Base-by-base conservation (phyloP, 2,797 vertebrate species). In the Pseudochaenichthys georgianus region DNA sequence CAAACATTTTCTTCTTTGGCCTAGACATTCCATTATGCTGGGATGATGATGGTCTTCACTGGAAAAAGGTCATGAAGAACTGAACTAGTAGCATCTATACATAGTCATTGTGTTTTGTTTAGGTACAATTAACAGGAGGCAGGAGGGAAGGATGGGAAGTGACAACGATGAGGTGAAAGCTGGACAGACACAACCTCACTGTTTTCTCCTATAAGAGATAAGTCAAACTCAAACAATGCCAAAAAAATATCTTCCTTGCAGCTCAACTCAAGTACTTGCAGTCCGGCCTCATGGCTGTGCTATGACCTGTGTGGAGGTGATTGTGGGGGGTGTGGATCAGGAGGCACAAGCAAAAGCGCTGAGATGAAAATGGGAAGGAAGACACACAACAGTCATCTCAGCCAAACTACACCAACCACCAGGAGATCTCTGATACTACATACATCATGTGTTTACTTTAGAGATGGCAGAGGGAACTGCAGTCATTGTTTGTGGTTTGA, bases 171-270 rank as follows among this genome's bases (percentile, higher is more conserved):
- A 9, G 23, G 13, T 57, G 34, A 66, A 77, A 34, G n/a, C 16
- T 52, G 43, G 64, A 82, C 51, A 48, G 50, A 67, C 57, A 64
- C 3, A 48, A 73, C 19, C 64, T 64, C 15, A 21, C 13, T 8
- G 16, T 64, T 52, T 75, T 46, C 0, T 68, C 38, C 48, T 4
- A 23, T 5, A 21, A 42, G 31, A 61, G 64, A 66, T 13, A 73
- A 60, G 61, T 69, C 58, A 84, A 77, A 66, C 15, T 58, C 77
- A 68, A 63, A 78, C 12, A 73, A 87, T 66, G 81, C 78, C 81
- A 84, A 88, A 63, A 87, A 81, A 62, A 64, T 73, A 83, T 73
- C 77, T 66, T 75, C 82, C 87, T 71, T 82, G 84, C 88, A 89
- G 85, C 87, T 90, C 71, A 75, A 46, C 64, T 74, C 73, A 77